Conservation (phyloP, 2,797 vertebrate species). For the Enteromius viviparus region DNA sequence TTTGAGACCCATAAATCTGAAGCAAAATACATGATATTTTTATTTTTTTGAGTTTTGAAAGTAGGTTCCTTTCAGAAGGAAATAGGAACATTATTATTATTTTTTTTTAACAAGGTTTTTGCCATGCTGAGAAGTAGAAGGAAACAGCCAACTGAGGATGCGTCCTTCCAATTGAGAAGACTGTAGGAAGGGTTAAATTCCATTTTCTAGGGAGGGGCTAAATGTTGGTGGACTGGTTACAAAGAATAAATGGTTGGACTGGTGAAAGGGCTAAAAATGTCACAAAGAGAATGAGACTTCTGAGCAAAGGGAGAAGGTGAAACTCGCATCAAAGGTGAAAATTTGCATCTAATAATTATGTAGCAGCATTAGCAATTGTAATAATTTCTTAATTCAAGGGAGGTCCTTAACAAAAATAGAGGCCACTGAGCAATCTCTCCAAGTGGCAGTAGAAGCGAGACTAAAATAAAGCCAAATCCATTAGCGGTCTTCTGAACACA, state of each 20-base stretch:
- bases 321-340: constrained; percentile 70
- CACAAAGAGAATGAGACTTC: constrained; percentile 49
- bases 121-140: background rate
- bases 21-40: too few species aligned
- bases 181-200: background rate
- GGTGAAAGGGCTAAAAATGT: constrained; percentile 52
- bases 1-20: background rate
- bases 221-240: background rate
- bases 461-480: constrained; percentile 53
- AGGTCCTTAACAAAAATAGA: constrained; percentile 34
- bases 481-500: constrained; percentile 30
- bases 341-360: constrained; percentile 68
- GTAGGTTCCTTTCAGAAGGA: too few species aligned
- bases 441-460: constrained; percentile 47
- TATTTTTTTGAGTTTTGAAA: too few species aligned
- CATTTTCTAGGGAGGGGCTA: background rate
- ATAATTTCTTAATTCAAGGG: constrained; percentile 50
- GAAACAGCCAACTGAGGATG: background rate
- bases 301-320: constrained; percentile 47
- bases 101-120: background rate
- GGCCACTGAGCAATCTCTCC: constrained; percentile 50
- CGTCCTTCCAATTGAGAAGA: background rate
- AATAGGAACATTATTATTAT: too few species aligned
- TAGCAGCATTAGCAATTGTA: constrained; percentile 62
- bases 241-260: background rate